Evolutionary conservation across 1,140 invertebrate species (phyloP), one percentile per base, ranked within the genome.

Genomic region (Papilio dardanus): DNA sequence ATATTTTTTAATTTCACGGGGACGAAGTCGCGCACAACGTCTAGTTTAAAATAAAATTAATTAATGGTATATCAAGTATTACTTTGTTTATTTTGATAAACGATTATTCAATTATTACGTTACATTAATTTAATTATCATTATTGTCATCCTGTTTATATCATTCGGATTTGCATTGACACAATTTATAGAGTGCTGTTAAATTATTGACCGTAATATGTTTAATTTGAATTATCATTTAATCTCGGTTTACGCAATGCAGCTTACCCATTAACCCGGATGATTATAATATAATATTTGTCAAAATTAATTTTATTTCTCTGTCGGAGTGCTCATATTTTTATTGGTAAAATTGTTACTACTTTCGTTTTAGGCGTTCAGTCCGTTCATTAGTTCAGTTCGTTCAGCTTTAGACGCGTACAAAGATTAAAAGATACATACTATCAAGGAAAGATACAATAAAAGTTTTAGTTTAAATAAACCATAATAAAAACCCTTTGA

Each of bases 61-160:
- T 10, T 0, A 12, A 14, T 14, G n/a, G n/a, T n/a, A 12, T 37
- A 12, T 12, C 10, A 37, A 37, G 10, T 46, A 46, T 46, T 46
- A n/a, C 42, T 46, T 46, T 46, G 42, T 46, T 46, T 46, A 16
- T 46, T 46, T 6, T n/a, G 42, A n/a, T 1, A 6, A 46, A 46
- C 8, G 35, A 10, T 10, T 37, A 37, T 37, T 37, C 12, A 1
- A 37, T 10, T 10, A 37, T 37, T 7, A 37, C 35, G 33, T 37
- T 19, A 50, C 6, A 71, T 71, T 42, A 37, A n/a, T 24, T 66
- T 42, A 46, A 71, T 71, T 46, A 71, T 71, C 68, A 16, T 71
- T 71, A 71, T 46, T 42, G 37, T 28, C 24, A 30, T 21, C 14
- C 8, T 71, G 68, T 71, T 46, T 24, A 71, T 71, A 30, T 31